Base-by-base conservation (phyloP, 2,888 invertebrate species). In the Pyrgus malvae region DNA sequence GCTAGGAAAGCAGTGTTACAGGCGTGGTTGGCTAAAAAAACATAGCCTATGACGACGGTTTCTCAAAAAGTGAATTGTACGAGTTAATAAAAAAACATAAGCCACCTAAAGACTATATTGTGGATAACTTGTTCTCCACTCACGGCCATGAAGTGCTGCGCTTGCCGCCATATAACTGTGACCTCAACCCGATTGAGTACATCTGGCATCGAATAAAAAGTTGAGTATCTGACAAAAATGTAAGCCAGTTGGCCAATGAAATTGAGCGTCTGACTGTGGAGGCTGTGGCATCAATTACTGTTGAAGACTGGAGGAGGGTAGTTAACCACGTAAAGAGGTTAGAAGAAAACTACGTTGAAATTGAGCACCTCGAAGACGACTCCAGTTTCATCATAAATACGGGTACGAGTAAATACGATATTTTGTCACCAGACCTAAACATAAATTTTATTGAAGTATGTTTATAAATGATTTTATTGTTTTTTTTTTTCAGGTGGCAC, bases 111-210 rank as follows among this genome's bases (percentile, higher is more conserved):
- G 61, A 58, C 37, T 69, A 70, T 59, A 56, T 62, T n/a, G 56
- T 70, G 5, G 71, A 75, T 55, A 63, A 73, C 53, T 65, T 72
- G 50, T 62, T 70, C 21, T 59, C 48, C 50, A 59, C 49, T n/a
- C 42, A 69, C 46, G 68, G 70, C 42, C 70, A 67, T 50, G 67
- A 65, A 40, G 66, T 73, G 6, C 50, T 76, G 14, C 58, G 72
- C 29, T 51, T 76, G 56, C 74, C 74, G 25, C 73, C 75, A 0
- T 72, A 72, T 35, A 66, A 72, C n/a, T n/a, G n/a, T n/a, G n/a
- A n/a, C n/a, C n/a, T n/a, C n/a, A n/a, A n/a, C n/a, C n/a, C n/a
- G n/a, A 74, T 73, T 19, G 69, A 72, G 58, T 57, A 65, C 27
- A 64, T 72, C 17, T 62, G 60, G 55, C 56, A 56, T 31, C 25